Conservation (phyloP, 92 coral and sea anemone species). For the Porites divaricata region DNA sequence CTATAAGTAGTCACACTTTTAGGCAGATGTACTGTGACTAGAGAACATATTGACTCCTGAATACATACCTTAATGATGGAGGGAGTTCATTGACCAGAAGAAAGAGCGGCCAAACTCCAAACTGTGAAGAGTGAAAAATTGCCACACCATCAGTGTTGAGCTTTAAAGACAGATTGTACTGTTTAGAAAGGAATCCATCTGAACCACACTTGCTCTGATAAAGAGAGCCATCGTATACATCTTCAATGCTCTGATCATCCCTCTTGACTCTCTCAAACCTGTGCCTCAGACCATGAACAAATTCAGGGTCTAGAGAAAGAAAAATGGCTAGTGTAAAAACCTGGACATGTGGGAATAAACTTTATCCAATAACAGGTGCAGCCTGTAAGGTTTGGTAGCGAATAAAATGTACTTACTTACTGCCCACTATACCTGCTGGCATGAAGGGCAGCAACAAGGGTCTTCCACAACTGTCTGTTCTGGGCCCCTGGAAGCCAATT, state of each 20-base stretch:
- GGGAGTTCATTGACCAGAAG: constrained; percentile 66
- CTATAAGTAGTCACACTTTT: neutral
- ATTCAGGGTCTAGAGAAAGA: constrained; percentile 44
- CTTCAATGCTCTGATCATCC: constrained; percentile 53
- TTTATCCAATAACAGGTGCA: too few relatives aligned
- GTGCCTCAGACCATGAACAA: constrained; percentile 46
- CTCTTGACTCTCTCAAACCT: constrained; percentile 43
- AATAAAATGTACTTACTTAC: constrained; percentile 37
- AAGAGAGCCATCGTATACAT: constrained; percentile 62
- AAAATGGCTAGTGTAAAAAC: neutral
- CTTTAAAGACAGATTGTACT: constrained; percentile 61
- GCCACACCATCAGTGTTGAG: constrained; percentile 71
- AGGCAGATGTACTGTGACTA: neutral
- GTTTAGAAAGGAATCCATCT: constrained; percentile 57
- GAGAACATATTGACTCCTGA: neutral
- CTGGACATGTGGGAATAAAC: too few relatives aligned
- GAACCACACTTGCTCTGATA: constrained; percentile 41
- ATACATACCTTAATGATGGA: constrained; percentile 48
- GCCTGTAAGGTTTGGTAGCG: too few relatives aligned
- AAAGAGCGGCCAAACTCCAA: constrained; percentile 70
- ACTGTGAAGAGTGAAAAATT: constrained; percentile 62
- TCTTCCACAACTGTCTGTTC: too few relatives aligned
- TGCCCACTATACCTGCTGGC: too few relatives aligned
- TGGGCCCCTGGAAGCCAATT: too few relatives aligned
- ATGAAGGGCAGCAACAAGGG: too few relatives aligned